A percentile compares a stretch with the other conserved stretches of the same genome.
Conservation (phyloP, 2,888 invertebrate species). For the Vesta saturnalis region DNA sequence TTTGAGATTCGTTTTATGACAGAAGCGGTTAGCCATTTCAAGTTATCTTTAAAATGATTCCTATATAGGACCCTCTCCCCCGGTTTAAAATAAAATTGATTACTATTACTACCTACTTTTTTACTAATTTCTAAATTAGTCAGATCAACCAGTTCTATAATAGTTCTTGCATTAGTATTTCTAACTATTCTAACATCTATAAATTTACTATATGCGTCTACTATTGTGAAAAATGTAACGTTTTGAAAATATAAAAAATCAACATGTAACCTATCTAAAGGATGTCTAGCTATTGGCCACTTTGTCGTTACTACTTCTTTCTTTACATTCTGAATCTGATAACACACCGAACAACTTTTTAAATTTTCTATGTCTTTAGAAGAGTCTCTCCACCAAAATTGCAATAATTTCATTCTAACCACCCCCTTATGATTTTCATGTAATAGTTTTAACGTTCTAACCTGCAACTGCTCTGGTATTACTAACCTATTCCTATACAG, state of each 20-base stretch:
- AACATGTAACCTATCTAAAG: conserved; percentile 14
- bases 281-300: conserved; percentile 15
- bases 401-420: conserved; percentile 44
- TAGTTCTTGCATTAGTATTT: background rate
- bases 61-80: background rate
- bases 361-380: conserved; percentile 41
- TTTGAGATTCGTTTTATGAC: background rate
- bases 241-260: conserved; percentile 18
- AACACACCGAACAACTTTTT: conserved; percentile 8
- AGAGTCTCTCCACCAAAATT: conserved; percentile 41
- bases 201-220: conserved; percentile 14
- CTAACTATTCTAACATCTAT: conserved; percentile 3
- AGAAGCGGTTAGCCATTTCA: background rate
- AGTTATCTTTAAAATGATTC: background rate
- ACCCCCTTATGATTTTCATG: conserved; percentile 14
- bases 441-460: conserved; percentile 1
- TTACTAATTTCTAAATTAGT: too few species aligned
- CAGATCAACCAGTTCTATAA: background rate
- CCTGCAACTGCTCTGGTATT: conserved; percentile 14
- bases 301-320: conserved; percentile 10
- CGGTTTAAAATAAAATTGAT: background rate
- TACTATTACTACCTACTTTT: too few species aligned
- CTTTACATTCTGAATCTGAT: conserved; percentile 7
- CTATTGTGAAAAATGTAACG: conserved; percentile 13
- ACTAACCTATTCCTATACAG: conserved; percentile 42